Percentiles rank a stretch among this genome's conserved stretches.
These are phyloP conservation scores for Crotalus tigris DNA, from an alignment of 2,113 vertebrate genomes.

Conservation along the genomic window DNA sequence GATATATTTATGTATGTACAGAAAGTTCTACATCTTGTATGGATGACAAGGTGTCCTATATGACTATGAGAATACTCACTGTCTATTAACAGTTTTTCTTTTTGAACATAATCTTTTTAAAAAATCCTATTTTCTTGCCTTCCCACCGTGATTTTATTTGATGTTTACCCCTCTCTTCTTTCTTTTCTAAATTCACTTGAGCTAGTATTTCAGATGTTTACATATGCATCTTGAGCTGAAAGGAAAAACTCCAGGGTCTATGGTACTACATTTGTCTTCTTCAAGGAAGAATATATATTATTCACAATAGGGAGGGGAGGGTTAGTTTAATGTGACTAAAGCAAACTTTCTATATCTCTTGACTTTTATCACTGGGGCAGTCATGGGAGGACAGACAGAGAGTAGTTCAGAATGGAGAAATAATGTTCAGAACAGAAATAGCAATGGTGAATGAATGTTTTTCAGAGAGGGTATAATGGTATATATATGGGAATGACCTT, in stretches of 20 bases:
- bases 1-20: background rate
- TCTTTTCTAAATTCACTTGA: background rate
- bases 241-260: background rate
- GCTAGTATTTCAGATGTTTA: background rate
- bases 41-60: background rate
- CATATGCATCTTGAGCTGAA: background rate
- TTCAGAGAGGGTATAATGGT: background rate
- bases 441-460: background rate
- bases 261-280: background rate
- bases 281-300: background rate
- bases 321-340: background rate
- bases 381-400: background rate
- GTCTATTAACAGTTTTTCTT: background rate
- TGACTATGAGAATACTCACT: background rate
- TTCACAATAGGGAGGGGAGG: background rate
- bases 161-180: background rate
- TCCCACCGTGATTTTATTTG: background rate
- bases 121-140: background rate
- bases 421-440: background rate
- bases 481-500: background rate
- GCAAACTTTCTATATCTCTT: background rate
- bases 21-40: background rate
- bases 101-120: background rate
- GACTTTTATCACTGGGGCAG: background rate
- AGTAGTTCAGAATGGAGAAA: background rate